These are phyloP conservation scores for Arrhamphus sclerolepis DNA, from an alignment of 2,797 vertebrate genomes.

Conservation along the genomic window DNA sequence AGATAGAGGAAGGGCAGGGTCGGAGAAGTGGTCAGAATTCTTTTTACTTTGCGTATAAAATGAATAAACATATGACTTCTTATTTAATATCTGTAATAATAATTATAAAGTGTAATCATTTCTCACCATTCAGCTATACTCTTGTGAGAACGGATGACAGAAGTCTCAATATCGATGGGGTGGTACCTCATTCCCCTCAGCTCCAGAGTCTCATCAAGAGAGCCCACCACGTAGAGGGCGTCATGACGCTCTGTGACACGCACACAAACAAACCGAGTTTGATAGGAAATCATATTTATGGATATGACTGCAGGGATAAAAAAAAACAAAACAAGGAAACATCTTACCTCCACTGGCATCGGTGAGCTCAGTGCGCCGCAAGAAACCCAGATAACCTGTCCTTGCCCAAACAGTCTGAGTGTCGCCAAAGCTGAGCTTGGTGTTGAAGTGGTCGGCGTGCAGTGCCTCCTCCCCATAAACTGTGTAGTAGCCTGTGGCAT, in stretches of 20 bases:
- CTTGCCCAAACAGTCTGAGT: constrained; percentile 93
- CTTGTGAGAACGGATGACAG: constrained; percentile 89
- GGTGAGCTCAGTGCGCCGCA: constrained; percentile 93
- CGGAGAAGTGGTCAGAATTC: too few relatives aligned
- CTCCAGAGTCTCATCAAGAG: constrained; percentile 90
- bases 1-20: too few relatives aligned
- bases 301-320: neutral
- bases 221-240: constrained; percentile 88
- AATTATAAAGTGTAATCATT: neutral
- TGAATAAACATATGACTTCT: neutral
- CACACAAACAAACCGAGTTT: constrained; percentile 18
- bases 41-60: too few relatives aligned
- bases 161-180: constrained; percentile 91
- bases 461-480: constrained; percentile 94
- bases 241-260: constrained; percentile 86
- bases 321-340: neutral
- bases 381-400: constrained; percentile 95
- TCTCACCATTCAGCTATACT: constrained; percentile 92
- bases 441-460: constrained; percentile 94
- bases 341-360: constrained; percentile 93
- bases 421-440: constrained; percentile 93
- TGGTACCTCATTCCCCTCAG: constrained; percentile 91
- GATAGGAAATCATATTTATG: neutral
- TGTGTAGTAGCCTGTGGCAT: constrained; percentile 93
- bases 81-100: neutral